Conservation (phyloP, 2,113 vertebrate genomes). For the Solea senegalensis region DNA sequence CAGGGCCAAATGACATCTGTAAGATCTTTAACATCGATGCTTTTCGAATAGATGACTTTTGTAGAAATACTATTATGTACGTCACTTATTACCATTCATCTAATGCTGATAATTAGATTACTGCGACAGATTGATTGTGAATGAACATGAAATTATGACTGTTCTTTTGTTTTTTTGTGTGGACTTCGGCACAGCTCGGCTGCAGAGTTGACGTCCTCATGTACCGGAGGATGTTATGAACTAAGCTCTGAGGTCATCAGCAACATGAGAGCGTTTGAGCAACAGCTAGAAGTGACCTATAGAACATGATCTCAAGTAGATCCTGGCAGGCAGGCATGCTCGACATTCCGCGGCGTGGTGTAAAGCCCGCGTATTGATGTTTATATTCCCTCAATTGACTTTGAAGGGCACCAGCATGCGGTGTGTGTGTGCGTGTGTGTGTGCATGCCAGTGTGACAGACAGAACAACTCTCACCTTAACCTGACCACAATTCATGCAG, state of each 20-base stretch:
- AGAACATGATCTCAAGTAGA: constrained; percentile 34
- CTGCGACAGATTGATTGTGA: not conserved
- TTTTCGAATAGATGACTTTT: not conserved
- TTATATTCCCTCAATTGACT: constrained; percentile 42
- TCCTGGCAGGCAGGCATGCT: constrained; percentile 29
- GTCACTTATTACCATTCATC: too few species aligned
- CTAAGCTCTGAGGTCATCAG: constrained; percentile 7
- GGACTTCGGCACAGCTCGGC: not conserved
- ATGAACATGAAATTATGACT: not conserved
- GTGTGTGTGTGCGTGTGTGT: constrained; percentile 16
- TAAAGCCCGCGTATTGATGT: constrained; percentile 38
- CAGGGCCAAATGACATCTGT: too few species aligned
- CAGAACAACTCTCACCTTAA: constrained; percentile 31
- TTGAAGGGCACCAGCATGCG: constrained; percentile 37
- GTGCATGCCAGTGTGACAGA: not conserved
- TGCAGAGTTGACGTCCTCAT: not conserved
- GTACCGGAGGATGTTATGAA: not conserved
- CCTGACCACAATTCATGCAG: not conserved
- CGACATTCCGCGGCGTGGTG: constrained; percentile 47
- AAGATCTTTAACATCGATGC: not conserved
- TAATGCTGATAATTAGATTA: too few species aligned
- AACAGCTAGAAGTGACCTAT: constrained; percentile 3
- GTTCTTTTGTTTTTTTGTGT: too few species aligned
- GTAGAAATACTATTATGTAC: not conserved
- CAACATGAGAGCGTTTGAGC: constrained; percentile 5